phyloP scores from a whole-genome alignment of 2,113 vertebrate species.

The Martes martes region DNA sequence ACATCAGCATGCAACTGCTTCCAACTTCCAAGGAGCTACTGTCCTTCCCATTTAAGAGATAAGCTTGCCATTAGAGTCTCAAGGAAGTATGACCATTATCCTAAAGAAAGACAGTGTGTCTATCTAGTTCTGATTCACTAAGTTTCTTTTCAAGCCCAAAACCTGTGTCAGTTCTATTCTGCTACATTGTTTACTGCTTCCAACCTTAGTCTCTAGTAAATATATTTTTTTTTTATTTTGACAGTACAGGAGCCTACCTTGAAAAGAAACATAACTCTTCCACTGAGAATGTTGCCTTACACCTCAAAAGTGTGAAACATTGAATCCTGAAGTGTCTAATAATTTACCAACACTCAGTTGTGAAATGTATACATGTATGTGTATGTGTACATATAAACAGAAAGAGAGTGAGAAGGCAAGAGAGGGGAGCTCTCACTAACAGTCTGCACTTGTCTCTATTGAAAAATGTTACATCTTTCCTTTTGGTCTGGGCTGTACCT shows the following conservation, averaged over 20 bases:
- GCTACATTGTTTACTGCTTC: background rate
- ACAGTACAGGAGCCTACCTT: background rate
- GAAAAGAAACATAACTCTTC: background rate
- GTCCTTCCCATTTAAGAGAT: background rate
- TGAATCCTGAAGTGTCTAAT: background rate
- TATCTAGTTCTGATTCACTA: background rate
- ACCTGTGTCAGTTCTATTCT: background rate
- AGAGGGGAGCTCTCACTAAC: background rate
- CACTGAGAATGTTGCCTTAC: fast-evolving
- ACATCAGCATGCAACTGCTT: fast-evolving
- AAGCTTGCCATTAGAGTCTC: fast-evolving
- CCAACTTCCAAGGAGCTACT: fast-evolving
- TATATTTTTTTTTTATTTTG: background rate
- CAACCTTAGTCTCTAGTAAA: background rate
- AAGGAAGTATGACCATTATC: background rate
- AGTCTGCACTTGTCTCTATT: background rate
- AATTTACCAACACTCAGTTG: no score
- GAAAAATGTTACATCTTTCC: background rate
- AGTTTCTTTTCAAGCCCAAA: background rate
- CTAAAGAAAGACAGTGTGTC: background rate
- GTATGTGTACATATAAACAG: fast-evolving
- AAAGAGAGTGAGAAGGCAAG: fast-evolving
- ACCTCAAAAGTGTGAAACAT: background rate
- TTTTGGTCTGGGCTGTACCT: no score
- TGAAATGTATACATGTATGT: fast-evolving